phyloP scores from a whole-genome alignment of 1,140 invertebrate genomes.

The Drosophila carrolli region DNA sequence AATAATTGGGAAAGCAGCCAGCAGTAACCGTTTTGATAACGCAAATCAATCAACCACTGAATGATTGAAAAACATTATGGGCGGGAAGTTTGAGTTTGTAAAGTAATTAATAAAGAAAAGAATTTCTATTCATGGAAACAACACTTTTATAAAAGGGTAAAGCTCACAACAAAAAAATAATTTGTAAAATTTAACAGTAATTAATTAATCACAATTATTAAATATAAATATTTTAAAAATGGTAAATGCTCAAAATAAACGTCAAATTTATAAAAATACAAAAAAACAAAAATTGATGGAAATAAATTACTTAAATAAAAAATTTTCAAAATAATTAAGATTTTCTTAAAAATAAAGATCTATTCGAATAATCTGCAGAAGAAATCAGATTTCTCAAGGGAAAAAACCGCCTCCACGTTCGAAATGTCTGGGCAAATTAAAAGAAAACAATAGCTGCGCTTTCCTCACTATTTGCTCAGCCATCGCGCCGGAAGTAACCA shows the following conservation, averaged over 20 bases:
- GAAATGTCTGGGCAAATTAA: conserved; percentile 67
- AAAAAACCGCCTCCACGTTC: conserved; percentile 14
- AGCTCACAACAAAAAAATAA: too few species aligned
- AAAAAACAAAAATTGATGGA: too few species aligned
- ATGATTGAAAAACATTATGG: not conserved
- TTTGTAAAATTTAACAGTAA: too few species aligned
- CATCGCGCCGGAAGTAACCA: conserved; percentile 70
- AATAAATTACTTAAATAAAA: too few species aligned
- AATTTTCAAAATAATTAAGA: too few species aligned
- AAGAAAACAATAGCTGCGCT: conserved; percentile 72
- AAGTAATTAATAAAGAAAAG: not conserved
- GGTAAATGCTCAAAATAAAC: too few species aligned
- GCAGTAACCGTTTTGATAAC: conserved; percentile 1
- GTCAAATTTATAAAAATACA: too few species aligned
- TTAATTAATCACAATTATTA: too few species aligned
- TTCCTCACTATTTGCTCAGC: conserved; percentile 42
- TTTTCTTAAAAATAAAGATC: too few species aligned
- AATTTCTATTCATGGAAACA: too few species aligned
- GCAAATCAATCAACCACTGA: conserved; percentile 15
- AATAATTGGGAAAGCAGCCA: conserved; percentile 26
- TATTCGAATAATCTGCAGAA: not conserved
- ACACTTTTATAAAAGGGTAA: too few species aligned
- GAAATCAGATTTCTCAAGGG: not conserved
- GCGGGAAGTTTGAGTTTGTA: not conserved
- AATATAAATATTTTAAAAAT: too few species aligned